Evolutionary conservation across 64 coral and sea anemone genomes (phyloP), one percentile per base, ranked within the genome.

Genomic region (Actinia tenebrosa): DNA sequence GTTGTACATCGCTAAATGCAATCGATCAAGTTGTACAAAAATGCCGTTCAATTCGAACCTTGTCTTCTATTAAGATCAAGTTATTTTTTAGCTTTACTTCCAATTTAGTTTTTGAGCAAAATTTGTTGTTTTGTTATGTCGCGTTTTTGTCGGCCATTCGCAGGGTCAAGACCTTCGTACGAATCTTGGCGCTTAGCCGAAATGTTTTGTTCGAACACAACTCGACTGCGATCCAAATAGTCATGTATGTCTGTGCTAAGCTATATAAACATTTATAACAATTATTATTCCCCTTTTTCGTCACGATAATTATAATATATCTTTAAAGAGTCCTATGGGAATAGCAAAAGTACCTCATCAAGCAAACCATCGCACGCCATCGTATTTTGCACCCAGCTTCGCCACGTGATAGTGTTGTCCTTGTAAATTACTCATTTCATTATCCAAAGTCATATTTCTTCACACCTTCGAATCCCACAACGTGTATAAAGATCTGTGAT

Each of bases 401-500:
- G 22, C 79, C 79, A 81, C 79, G 79, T 81, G 79, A 81, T 18
- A 22, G 18, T 81, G 45, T 81, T 80, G 13, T 80, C 78, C 10
- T 53, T 80, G 78, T 20, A 46, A 81, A 81, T 53, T 81, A 81
- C 78, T 22, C 43, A 16, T 80, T 45, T 63, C 42, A 81, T 81
- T 81, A 79, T 79, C 77, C 18, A 75, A 81, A 81, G 79, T 81
- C 50, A 45, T 50, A 45, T 53, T 81, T 81, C 45, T 81, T 81
- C 45, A 53, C 79, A 52, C 79, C 79, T 81, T 23, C 27, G 53
- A 81, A 50, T 81, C 79, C 45, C 22, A 10, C 53, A 81, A 81
- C 14, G 44, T 81, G 9, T 30, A 2, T 43, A 75, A 69, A 26
- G 64, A 27, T 69, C 19, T 69, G 64, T 10, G n/a, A 43, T 75